Evolutionary conservation across 2,113 vertebrate species (phyloP).

Genomic region (Ailuropoda melanoleuca): DNA sequence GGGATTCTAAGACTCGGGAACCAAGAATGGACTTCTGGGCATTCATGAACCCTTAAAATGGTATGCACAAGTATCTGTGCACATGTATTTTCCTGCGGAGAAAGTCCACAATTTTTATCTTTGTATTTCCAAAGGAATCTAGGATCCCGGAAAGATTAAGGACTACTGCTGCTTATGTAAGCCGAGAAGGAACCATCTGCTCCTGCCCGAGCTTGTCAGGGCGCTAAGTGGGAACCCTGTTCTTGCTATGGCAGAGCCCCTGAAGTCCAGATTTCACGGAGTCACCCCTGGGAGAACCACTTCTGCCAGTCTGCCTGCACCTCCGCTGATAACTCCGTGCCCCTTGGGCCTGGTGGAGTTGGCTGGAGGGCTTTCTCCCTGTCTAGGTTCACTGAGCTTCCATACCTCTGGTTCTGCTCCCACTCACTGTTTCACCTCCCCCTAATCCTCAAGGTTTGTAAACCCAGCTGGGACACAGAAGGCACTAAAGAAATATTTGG

Average conservation of each 20-base stretch:
- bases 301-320: not conserved
- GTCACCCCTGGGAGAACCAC: not conserved
- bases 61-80: not conserved
- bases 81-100: not conserved
- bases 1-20: not conserved
- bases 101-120: not conserved
- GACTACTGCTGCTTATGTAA: not conserved
- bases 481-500: not conserved
- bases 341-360: not conserved
- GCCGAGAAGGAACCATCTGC: not conserved
- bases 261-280: not conserved
- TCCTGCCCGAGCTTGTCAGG: not conserved
- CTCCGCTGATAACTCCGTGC: not conserved
- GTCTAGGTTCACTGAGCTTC: not conserved
- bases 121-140: not conserved
- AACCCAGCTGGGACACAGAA: not conserved
- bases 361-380: not conserved
- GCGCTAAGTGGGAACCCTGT: not conserved
- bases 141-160: not conserved
- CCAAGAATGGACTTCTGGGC: not conserved
- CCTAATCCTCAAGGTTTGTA: not conserved
- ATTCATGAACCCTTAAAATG: not conserved
- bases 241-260: not conserved
- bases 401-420: not conserved
- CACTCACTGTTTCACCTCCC: not conserved